Base-by-base conservation (phyloP, 2,797 vertebrate species). In the Anas bahamensis region DNA sequence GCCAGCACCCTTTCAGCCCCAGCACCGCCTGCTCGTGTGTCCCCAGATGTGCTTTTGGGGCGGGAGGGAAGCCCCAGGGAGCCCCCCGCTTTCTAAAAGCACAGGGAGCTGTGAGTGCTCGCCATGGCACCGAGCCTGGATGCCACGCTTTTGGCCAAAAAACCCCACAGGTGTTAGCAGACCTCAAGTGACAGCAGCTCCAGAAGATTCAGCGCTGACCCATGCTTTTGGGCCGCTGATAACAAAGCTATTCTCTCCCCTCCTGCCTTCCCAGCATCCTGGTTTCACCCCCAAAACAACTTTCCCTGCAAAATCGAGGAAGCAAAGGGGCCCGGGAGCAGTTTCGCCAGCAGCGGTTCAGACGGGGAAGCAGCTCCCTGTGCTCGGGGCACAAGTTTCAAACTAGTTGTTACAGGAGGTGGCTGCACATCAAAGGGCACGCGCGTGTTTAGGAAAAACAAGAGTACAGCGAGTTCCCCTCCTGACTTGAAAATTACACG, bases 401-500 rank as follows among this genome's bases (percentile, higher is more conserved):
- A 91, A 77, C 93, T 44, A 83, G 95, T 93, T 92, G 48, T 85
- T 90, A 96, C 86, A 94, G 72, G 95, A 88, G 92, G 72, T 16
- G 70, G 55, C 11, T 88, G 72, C 77, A 96, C 81, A 94, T 96
- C 93, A 96, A 96, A 96, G 93, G 86, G 59, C 31, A 16, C 55
- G 11, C 1, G 4, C 15, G 1, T 71, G 79, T 92, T 95, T 65
- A 83, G 90, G 75, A 57, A 65, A 95, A 93, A 94, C 94, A 94
- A 92, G 88, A 85, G 73, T 10, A 90, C 3, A 17, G 16, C 0
- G 18, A 89, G 92, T 16, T 93, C 69, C 82, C 87, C 75, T 87
- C 72, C 86, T 16, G 72, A 41, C 90, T 90, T 59, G 78, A 77
- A 96, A 95, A 96, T 89, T 92, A 87, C 4, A 96, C 2, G 84